Evolutionary conservation across 2,888 invertebrate species (phyloP), one percentile per base, ranked within the genome.

Genomic region (Rhogogaster chlorosoma): DNA sequence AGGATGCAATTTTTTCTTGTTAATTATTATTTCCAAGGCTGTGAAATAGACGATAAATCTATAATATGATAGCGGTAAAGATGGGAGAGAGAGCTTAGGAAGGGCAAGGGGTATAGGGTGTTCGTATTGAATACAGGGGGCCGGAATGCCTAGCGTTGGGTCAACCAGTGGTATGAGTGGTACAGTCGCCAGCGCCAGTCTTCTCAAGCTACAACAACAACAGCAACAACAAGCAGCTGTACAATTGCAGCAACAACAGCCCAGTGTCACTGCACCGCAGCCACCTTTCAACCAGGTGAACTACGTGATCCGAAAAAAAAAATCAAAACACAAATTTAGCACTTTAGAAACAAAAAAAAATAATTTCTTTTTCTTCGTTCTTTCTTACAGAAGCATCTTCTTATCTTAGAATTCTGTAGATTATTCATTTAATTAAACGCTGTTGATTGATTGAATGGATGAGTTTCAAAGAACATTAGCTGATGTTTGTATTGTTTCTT

Each of bases 221-320:
- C 93, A 92, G 86, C 92, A 91, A 84, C 92, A 92, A 78, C 89
- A 89, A 82, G 89, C 90, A 64, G 90, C 89, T 87, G 91, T 90
- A 87, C 93, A 92, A 87, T 87, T 91, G 87, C 93, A 92, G 85
- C 91, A 91, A 86, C 92, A 92, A 87, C 93, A 93, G 86, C 91
- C 92, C 88, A 92, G 90, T 88, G 90, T 90, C 88, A 93, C 91
- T 89, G 91, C 92, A 85, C 92, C 92, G 87, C 93, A 93, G 89
- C 92, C 93, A 87, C 92, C 93, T 87, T 93, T 93, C 87, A 93
- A 93, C 89, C 93, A 93, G 93, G 93, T 93, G 92, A 93, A 89
- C 87, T 88, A 90, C 88, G 88, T 90, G 89, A 90, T 87, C 87
- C 88, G 84, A 86, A 88, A 87, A 84, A 71, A 7, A 18, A 53